Base-by-base conservation (phyloP, 2,888 invertebrate genomes). In the Aphelenchoides bicaudatus region DNA sequence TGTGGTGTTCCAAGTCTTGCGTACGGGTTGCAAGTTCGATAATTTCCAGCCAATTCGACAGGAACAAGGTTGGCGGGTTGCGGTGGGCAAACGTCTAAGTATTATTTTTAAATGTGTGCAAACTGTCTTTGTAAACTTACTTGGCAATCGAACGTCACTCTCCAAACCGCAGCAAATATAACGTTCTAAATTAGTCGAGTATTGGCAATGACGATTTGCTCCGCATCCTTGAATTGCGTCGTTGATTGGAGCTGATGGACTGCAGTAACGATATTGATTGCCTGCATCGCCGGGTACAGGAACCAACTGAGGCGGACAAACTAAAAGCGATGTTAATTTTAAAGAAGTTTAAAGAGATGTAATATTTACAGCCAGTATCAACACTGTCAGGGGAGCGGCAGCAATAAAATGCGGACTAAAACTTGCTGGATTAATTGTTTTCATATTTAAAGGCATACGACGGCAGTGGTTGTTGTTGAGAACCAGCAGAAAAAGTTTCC, bases 401-500 rank as follows among this genome's bases (percentile, higher is more conserved):
- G 60, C 78, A 78, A 61, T 78, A 78, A 69, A 75, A 78, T 19
- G 74, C 73, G 60, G 75, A n/a, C n/a, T n/a, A n/a, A n/a, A n/a
- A n/a, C n/a, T n/a, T n/a, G n/a, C n/a, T n/a, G n/a, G n/a, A n/a
- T n/a, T n/a, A n/a, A n/a, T n/a, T n/a, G n/a, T n/a, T n/a, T n/a
- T n/a, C n/a, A n/a, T n/a, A n/a, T n/a, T n/a, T n/a, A n/a, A n/a
- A n/a, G n/a, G n/a, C n/a, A n/a, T n/a, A n/a, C 75, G 38, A 75
- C 74, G 16, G 73, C 69, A 13, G 73, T 71, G 10, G 70, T 67
- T 1, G 74, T 73, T 27, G 78, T 73, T 4, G 75, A 75, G 71
- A 65, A 72, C 77, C 77, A 78, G 59, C 78, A 78, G 73, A 77
- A 78, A 66, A 78, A 78, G 67, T 74, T 74, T 37, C 76, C 71